A percentile compares a stretch with the other conserved stretches of the same genome.
Evolutionary conservation across 2,113 vertebrate species (phyloP).

Genomic region (Calidris pygmaea): DNA sequence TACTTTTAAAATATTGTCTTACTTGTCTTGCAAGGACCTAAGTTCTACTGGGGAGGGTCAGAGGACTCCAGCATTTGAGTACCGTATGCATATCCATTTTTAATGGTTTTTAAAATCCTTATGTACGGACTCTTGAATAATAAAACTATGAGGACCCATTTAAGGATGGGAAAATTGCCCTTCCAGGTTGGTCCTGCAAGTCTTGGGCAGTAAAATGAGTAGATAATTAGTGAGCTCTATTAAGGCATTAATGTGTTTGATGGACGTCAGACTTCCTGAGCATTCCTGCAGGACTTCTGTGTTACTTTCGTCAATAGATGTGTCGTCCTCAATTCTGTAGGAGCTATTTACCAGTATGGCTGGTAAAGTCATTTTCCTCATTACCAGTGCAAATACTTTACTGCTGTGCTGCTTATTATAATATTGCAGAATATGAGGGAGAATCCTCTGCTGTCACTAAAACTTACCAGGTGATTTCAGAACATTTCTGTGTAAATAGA

Average conservation of each 20-base stretch:
- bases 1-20: too few relatives aligned
- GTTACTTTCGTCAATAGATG: background rate
- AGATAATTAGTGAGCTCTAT: background rate
- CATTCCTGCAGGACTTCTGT: background rate
- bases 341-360: background rate
- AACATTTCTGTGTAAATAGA: background rate
- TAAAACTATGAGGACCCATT: background rate
- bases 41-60: background rate
- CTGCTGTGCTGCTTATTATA: background rate
- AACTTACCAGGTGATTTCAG: background rate
- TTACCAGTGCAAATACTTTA: background rate
- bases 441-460: background rate
- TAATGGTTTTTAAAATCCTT: background rate
- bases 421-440: background rate
- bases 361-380: background rate
- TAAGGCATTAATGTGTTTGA: background rate
- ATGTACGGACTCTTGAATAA: background rate
- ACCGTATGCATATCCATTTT: background rate
- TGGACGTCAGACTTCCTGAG: background rate
- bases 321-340: background rate
- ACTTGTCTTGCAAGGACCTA: background rate
- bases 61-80: background rate
- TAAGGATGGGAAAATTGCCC: background rate
- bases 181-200: background rate
- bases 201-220: background rate